These are phyloP conservation scores for Coronaproctus castanopsis DNA, from an alignment of 2,888 invertebrate genomes.

Conservation along the genomic window DNA sequence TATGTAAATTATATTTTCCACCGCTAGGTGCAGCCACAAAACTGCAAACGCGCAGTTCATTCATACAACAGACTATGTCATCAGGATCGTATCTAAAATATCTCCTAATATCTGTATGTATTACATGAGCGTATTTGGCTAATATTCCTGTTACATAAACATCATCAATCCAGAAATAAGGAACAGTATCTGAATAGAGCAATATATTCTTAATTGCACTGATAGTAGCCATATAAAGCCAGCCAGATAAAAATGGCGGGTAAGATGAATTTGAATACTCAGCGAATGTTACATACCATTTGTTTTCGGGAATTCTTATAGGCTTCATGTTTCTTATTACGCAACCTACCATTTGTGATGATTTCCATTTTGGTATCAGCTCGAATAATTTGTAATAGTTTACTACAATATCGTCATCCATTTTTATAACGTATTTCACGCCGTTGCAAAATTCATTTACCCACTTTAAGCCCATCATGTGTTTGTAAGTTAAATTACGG, in stretches of 20 bases:
- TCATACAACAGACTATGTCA: constrained; percentile 50
- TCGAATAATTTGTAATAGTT: constrained; percentile 38
- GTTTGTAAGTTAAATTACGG: constrained; percentile 60
- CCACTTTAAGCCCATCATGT: constrained; percentile 63
- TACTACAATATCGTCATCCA: constrained; percentile 61
- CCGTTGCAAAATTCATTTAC: constrained; percentile 37
- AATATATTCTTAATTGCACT: constrained; percentile 37
- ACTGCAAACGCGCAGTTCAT: constrained; percentile 41
- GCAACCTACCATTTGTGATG: constrained; percentile 39
- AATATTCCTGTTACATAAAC: constrained; percentile 65
- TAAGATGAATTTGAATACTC: constrained; percentile 43
- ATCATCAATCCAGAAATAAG: constrained; percentile 84
- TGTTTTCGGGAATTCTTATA: constrained; percentile 43
- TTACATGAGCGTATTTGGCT: constrained; percentile 35
- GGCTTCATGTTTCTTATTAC: constrained; percentile 41
- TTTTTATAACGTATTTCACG: constrained; percentile 48
- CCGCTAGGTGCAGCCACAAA: constrained; percentile 56
- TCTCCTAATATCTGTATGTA: constrained; percentile 34
- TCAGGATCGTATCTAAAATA: constrained; percentile 51
- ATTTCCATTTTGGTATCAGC: constrained; percentile 24
- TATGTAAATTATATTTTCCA: constrained; percentile 40
- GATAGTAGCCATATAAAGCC: constrained; percentile 59
- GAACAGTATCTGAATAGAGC: constrained; percentile 32
- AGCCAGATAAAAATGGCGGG: constrained; percentile 60
- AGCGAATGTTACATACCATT: constrained; percentile 53